Conservation (phyloP, 2,888 invertebrate genomes). For the Leucozona laternaria region DNA sequence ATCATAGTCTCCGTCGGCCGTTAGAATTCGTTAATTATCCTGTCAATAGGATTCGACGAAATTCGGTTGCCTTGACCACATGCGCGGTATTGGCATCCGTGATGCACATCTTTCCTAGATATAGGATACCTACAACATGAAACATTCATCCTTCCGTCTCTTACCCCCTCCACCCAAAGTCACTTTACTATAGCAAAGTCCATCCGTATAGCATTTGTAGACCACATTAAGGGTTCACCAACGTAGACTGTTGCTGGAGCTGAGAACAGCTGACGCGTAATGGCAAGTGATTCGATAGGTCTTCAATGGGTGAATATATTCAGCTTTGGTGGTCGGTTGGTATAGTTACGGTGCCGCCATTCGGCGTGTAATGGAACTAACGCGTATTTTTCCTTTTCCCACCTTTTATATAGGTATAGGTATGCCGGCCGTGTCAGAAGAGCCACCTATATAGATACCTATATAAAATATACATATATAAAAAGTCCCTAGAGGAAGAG, state of each 20-base stretch:
- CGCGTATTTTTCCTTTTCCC: conserved; percentile 55
- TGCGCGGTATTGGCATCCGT: conserved; percentile 65
- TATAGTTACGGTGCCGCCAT: conserved; percentile 63
- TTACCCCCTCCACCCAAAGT: not conserved
- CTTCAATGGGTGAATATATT: conserved; percentile 48
- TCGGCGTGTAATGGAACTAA: conserved; percentile 71
- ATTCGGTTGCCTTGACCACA: conserved; percentile 74
- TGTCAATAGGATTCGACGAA: conserved; percentile 74
- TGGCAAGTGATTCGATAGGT: conserved; percentile 71
- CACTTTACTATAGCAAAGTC: not conserved
- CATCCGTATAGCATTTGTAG: conserved; percentile 40
- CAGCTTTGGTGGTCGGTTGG: conserved; percentile 64
- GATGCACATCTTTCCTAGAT: conserved; percentile 40
- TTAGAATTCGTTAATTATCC: conserved; percentile 75
- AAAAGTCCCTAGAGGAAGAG: conserved; percentile 36
- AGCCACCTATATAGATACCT: conserved; percentile 18
- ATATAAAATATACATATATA: too few relatives aligned
- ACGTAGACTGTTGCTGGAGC: conserved; percentile 69
- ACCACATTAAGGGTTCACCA: conserved; percentile 69
- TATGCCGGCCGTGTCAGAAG: not conserved
- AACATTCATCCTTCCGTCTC: not conserved
- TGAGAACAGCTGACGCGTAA: conserved; percentile 74
- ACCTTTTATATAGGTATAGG: conserved; percentile 39
- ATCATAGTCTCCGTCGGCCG: conserved; percentile 35
- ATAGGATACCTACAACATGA: not conserved